phyloP scores from a whole-genome alignment of 2,888 invertebrate genomes.

The Mesoligia furuncula region DNA sequence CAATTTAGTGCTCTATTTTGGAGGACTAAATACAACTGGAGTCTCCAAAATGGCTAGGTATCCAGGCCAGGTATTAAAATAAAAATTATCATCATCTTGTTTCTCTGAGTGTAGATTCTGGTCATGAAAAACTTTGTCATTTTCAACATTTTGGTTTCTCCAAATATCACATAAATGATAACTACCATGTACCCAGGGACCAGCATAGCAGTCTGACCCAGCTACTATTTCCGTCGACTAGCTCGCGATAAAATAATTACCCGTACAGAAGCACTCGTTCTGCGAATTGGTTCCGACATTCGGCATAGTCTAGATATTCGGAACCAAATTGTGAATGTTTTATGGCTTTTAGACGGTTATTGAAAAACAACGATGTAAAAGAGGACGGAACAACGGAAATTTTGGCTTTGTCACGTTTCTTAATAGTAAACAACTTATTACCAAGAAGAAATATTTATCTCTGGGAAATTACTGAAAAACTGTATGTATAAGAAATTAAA shows the following conservation, averaged over 20 bases:
- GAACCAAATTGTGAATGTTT: slow-evolving; percentile 51
- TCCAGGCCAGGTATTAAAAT: neutral
- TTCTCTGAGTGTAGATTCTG: neutral
- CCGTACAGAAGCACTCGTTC: slow-evolving; percentile 53
- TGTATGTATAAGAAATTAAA: slow-evolving; percentile 19
- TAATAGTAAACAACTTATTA: slow-evolving; percentile 44
- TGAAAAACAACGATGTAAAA: slow-evolving; percentile 47
- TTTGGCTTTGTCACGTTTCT: slow-evolving; percentile 15
- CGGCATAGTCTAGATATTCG: slow-evolving; percentile 67
- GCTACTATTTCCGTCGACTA: slow-evolving; percentile 62
- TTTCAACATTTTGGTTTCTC: neutral
- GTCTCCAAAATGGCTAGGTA: neutral
- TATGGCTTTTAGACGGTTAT: slow-evolving; percentile 48
- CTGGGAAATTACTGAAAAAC: slow-evolving; percentile 24
- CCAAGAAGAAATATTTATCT: slow-evolving; percentile 16
- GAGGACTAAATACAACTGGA: neutral
- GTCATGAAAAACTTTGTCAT: neutral
- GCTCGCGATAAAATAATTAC: slow-evolving; percentile 68
- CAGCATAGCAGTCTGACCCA: slow-evolving; percentile 45
- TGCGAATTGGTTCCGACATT: slow-evolving; percentile 63
- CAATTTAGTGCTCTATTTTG: slow-evolving; percentile 6
- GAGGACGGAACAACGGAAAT: slow-evolving; percentile 19
- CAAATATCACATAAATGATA: neutral
- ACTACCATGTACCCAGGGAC: slow-evolving; percentile 38
- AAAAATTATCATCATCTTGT: neutral